These are phyloP conservation scores for Mungos mungo DNA, from an alignment of 2,113 vertebrate genomes.

Conservation along the genomic window DNA sequence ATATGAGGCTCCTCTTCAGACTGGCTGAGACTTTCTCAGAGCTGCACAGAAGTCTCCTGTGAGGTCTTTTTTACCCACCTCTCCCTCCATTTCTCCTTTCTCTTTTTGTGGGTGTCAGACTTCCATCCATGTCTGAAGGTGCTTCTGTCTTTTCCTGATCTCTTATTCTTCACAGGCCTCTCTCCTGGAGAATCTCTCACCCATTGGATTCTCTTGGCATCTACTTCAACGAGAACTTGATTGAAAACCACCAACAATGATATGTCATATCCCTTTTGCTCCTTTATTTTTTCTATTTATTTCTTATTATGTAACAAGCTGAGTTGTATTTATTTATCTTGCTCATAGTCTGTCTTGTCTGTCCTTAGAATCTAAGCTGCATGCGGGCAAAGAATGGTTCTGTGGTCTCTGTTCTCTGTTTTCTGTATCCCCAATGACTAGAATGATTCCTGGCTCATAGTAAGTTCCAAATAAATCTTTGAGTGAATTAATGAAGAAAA, in stretches of 20 bases:
- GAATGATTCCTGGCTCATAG: background rate
- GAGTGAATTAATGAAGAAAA: background rate
- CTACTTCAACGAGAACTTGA: background rate
- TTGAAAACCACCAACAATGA: background rate
- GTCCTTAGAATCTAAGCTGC: background rate
- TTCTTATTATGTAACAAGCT: background rate
- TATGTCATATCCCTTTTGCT: background rate
- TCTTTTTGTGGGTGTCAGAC: background rate
- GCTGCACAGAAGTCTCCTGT: background rate
- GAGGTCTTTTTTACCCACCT: background rate
- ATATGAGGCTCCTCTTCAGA: accelerated
- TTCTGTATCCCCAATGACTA: background rate
- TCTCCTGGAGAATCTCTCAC: background rate
- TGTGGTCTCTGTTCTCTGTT: background rate
- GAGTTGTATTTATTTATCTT: background rate
- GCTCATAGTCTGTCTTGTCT: background rate
- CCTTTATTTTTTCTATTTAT: background rate
- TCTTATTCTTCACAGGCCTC: background rate
- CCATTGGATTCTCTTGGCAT: background rate
- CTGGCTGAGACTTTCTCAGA: background rate
- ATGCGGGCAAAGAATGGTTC: background rate
- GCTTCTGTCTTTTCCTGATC: background rate
- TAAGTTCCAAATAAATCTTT: background rate
- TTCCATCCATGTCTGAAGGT: background rate
- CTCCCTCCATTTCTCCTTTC: background rate